Evolutionary conservation across 2,113 vertebrate species (phyloP).

Genomic region (Trochalopteron elliotii): DNA sequence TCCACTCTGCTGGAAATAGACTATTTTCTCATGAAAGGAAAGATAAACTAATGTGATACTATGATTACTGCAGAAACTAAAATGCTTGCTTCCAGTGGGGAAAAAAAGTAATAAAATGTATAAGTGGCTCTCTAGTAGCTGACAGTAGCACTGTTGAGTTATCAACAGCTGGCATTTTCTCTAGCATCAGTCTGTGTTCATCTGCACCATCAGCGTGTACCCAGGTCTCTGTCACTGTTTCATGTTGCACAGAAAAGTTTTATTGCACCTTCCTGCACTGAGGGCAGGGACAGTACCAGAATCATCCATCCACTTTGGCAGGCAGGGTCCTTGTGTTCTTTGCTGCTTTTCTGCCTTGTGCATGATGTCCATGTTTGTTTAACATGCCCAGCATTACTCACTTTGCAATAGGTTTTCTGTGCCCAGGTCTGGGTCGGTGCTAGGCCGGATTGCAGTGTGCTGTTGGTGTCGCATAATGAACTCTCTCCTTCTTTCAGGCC

Average conservation of each 20-base stretch:
- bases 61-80: not conserved
- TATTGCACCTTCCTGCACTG: rapidly evolving
- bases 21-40: not conserved
- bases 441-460: not conserved
- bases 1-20: not conserved
- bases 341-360: not conserved
- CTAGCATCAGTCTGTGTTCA: not conserved
- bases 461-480: not conserved
- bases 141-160: not conserved
- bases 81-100: not conserved
- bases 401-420: not conserved
- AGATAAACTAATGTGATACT: not conserved
- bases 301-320: rapidly evolving
- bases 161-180: not conserved
- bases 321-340: rapidly evolving
- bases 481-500: constrained; percentile 78
- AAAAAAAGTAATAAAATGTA: not conserved
- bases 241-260: not conserved
- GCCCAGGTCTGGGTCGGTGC: not conserved
- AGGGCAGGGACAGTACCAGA: not conserved
- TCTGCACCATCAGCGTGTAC: rapidly evolving
- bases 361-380: rapidly evolving
- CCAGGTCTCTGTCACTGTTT: not conserved
- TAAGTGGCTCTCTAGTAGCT: not conserved
- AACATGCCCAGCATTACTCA: rapidly evolving